Evolutionary conservation across 2,888 invertebrate species (phyloP), one percentile per base, ranked within the genome.

Genomic region (Seira musarum): DNA sequence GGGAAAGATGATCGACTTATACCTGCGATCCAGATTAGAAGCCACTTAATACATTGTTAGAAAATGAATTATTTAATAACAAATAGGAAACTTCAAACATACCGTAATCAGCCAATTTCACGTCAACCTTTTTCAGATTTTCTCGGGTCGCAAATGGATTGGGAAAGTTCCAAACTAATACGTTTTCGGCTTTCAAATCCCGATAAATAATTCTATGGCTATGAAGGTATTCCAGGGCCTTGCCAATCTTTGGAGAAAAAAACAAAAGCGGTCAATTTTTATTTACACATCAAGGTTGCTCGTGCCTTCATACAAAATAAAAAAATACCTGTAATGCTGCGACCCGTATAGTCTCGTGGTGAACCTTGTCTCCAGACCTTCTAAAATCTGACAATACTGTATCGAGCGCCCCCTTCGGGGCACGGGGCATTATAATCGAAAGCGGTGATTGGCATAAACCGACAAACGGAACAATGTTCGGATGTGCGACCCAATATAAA

Each of bases 41-140:
- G 76, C 60, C 57, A 71, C 74, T 46, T 72, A 64, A n/a, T 25
- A 72, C 22, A 57, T 63, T 57, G 21, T 72, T 63, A 35, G 15
- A 30, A 24, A 57, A 35, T 60, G 21, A 19, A 67, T 63, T 40
- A 57, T 24, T 24, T 60, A 30, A 13, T 40, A 40, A 40, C 13
- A 40, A 40, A 8, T 40, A 40, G 13, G 6, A 40, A 13, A 40
- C 40, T 40, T 40, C 13, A 13, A 8, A 13, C 35, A 53, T 84
- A 91, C 94, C 99, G 89, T 99, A 99, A 90, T 99, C 99, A 0
- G 98, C 99, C 2, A 99, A 92, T 89, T 98, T 98, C 69, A 99
- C 94, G 87, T 94, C 95, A 1, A 96, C 94, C 49, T 82, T 83
- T 10, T 66, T 79, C 13, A 73, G 65, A 30, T 85, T 82, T 15